Evolutionary conservation across 2,888 invertebrate genomes (phyloP), one percentile per base, ranked within the genome.

Genomic region (Hololepta plana): DNA sequence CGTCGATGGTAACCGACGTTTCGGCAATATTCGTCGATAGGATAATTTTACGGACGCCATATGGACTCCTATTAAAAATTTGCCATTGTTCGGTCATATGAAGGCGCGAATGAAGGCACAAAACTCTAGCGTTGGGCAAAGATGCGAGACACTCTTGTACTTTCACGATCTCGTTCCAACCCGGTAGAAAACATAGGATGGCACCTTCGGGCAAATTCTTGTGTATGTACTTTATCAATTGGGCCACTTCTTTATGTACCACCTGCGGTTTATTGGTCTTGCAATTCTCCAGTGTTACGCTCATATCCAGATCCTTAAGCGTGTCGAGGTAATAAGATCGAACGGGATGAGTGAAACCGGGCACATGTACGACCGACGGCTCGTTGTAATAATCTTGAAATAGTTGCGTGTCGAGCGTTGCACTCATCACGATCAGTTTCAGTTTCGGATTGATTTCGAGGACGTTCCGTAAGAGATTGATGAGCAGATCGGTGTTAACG

Each of bases 131-230:
- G n/a, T n/a, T n/a, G n/a, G 6, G n/a, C 17, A 17, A 17, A 7
- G 17, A 17, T 6, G n/a, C 17, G n/a, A 17, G n/a, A 17, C 17
- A 6, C 17, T 7, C 6, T 17, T 17, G 17, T 17, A 72, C 51
- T 23, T 51, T 50, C 12, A 53, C 55, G 20, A 80, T 79, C 32
- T 77, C 75, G 3, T 62, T 54, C 79, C 80, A 79, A 8, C 79
- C 77, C 9, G 80, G 77, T 4, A 80, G 58, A 37, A 80, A 80
- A 20, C 71, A 72, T 24, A 80, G 53, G 38, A 80, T 73, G 1
- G 72, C 73, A 1, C 79, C 79, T 23, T 65, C 63, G 0, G 60
- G 54, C 39, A 68, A 63, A 1, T 45, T 56, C 6, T 42, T 46
- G 25, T 69, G 60, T n/a, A 79, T 63, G 33, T 64, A 61, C 35